Percentiles rank a stretch among this genome's conserved stretches.
phyloP scores from a whole-genome alignment of 2,797 vertebrate species.

The Peromyscus eremicus region DNA sequence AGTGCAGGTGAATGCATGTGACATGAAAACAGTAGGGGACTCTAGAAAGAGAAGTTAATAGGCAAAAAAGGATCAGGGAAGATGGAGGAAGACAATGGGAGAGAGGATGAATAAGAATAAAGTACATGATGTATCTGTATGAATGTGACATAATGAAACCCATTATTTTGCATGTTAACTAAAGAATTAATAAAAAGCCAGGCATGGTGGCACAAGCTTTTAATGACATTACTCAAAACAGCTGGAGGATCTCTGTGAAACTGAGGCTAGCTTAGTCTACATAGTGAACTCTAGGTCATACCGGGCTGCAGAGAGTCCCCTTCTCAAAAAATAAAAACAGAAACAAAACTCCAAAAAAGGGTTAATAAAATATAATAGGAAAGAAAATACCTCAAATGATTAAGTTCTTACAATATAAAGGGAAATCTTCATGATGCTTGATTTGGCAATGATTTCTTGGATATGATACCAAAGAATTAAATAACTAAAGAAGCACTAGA shows the following conservation, averaged over 20 bases:
- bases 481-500: not conserved
- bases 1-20: not conserved
- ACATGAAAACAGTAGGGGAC: not conserved
- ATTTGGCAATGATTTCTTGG: not conserved
- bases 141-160: not conserved
- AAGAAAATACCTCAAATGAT: not conserved
- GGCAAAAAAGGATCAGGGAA: not conserved
- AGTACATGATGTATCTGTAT: not conserved
- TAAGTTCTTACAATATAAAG: not conserved
- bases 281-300: not conserved
- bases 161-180: too few relatives aligned
- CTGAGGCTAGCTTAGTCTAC: too few relatives aligned
- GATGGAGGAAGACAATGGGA: not conserved
- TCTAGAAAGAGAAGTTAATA: not conserved
- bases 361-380: not conserved
- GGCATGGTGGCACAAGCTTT: not conserved
- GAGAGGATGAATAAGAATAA: not conserved
- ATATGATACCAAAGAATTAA: not conserved
- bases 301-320: not conserved
- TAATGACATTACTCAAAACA: not conserved
- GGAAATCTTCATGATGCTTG: not conserved
- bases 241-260: not conserved
- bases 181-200: not conserved
- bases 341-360: not conserved
- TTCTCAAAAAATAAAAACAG: not conserved